These are phyloP conservation scores for Struthio camelus DNA, from an alignment of 2,113 vertebrate genomes.

Conservation along the genomic window DNA sequence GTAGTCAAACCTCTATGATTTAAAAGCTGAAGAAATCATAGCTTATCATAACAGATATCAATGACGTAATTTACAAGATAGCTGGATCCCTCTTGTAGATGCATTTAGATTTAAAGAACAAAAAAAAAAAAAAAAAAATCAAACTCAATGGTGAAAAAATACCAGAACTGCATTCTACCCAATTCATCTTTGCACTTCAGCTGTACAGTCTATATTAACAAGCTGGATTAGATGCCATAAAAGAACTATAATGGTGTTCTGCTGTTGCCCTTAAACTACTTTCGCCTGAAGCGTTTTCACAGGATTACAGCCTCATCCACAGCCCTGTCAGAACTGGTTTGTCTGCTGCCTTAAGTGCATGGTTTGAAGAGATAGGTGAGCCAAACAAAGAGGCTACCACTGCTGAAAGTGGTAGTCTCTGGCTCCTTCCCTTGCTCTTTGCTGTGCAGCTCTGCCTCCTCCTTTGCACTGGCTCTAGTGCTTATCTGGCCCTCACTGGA, in stretches of 20 bases:
- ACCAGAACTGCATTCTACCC: background rate
- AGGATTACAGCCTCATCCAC: background rate
- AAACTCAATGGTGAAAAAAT: background rate
- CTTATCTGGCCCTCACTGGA: background rate
- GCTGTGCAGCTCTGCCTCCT: background rate
- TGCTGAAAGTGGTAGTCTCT: background rate
- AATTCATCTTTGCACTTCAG: background rate
- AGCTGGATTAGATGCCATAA: background rate
- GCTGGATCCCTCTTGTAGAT: background rate
- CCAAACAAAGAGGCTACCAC: background rate
- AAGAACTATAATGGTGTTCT: background rate
- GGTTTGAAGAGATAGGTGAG: background rate
- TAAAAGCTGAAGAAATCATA: background rate
- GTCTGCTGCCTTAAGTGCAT: background rate
- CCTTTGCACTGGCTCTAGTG: background rate
- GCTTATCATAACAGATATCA: background rate
- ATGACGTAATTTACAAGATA: background rate
- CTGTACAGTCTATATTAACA: background rate
- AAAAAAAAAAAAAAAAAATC: no score
- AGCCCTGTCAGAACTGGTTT: background rate
- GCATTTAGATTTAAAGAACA: background rate
- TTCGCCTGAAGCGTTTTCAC: background rate
- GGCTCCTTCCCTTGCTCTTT: background rate
- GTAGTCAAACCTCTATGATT: background rate
- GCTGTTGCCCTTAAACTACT: background rate